phyloP scores from a whole-genome alignment of 2,113 vertebrate genomes.

The Amphiprion percula region DNA sequence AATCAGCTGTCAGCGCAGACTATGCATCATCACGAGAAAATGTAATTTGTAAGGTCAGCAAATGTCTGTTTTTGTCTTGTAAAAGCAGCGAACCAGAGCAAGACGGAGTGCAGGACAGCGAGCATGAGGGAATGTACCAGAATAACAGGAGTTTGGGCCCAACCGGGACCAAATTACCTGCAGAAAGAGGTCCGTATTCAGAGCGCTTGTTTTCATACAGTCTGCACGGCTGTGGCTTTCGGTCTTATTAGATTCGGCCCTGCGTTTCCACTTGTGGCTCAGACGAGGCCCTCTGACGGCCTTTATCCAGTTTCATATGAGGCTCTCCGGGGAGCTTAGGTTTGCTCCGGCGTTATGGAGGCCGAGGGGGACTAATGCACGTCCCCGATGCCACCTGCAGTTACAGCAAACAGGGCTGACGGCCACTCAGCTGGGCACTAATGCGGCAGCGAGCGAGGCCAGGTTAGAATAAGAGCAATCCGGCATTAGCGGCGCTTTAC shows the following conservation, averaged over 20 bases:
- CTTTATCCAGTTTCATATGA: conserved; percentile 71
- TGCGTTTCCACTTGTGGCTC: conserved; percentile 65
- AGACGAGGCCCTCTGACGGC: conserved; percentile 43
- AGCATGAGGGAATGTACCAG: conserved; percentile 53
- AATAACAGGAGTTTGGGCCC: conserved; percentile 47
- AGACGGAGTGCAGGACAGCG: conserved; percentile 6
- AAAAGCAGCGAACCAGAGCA: conserved; percentile 25
- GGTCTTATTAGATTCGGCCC: conserved; percentile 65
- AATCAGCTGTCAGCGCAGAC: conserved; percentile 27
- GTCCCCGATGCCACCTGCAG: conserved; percentile 73
- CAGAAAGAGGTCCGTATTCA: conserved; percentile 17
- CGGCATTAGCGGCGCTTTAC: conserved; percentile 13
- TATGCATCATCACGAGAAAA: conserved; percentile 17
- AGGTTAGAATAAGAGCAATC: neutral
- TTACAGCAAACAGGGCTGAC: conserved; percentile 62
- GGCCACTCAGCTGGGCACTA: conserved; percentile 58
- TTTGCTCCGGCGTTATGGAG: conserved; percentile 32
- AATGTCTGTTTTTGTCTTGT: conserved; percentile 50
- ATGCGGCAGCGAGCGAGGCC: conserved; percentile 30
- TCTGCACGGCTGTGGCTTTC: conserved; percentile 47
- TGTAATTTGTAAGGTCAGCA: conserved; percentile 53
- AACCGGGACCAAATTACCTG: conserved; percentile 61
- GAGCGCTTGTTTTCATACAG: conserved; percentile 64
- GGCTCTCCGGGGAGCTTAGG: conserved; percentile 28
- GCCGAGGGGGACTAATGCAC: conserved; percentile 50